Base-by-base conservation (phyloP, 1,140 invertebrate genomes). In the Drosophila sp. region DNA sequence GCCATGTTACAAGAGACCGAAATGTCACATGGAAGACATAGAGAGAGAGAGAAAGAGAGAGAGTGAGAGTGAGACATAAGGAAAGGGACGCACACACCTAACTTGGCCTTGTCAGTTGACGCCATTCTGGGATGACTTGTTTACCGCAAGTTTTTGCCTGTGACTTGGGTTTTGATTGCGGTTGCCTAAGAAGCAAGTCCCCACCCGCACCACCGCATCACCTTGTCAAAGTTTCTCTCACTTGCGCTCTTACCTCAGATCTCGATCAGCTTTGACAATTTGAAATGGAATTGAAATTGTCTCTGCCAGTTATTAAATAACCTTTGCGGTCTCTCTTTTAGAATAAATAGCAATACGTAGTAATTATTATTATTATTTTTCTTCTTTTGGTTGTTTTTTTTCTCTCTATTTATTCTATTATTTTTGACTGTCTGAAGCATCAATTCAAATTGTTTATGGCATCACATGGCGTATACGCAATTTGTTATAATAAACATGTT, bases 401-500 rank as follows among this genome's bases (percentile, higher is more conserved):
- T 10, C 44, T 41, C 29, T 32, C 38, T 50, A 3, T 25, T 44
- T 30, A 29, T 23, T 30, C 23, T 47, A 27, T n/a, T 1, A 17
- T 44, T 54, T 58, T 27, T 64, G 23, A 50, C 10, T 70, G 41
- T 62, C 41, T 54, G 25, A 27, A 60, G 69, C 70, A 78, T 81
- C 79, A 82, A 76, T 87, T 87, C 75, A 87, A 76, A 76, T 82
- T 87, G 71, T 79, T 76, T 72, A 87, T 70, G 83, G 82, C 75
- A 70, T 76, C 79, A 86, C 83, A 87, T 82, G 82, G 82, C 71
- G 82, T 85, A 85, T 86, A 76, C 83, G 75, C 83, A 86, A 86
- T 86, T 86, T 82, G 75, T 87, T 87, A 87, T 87, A 86, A 82
- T 86, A 86, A 87, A 87, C 82, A 86, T 87, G 82, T 86, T 87